Evolutionary conservation across 2,888 invertebrate species (phyloP).

Genomic region (Drosophila multiciliata): DNA sequence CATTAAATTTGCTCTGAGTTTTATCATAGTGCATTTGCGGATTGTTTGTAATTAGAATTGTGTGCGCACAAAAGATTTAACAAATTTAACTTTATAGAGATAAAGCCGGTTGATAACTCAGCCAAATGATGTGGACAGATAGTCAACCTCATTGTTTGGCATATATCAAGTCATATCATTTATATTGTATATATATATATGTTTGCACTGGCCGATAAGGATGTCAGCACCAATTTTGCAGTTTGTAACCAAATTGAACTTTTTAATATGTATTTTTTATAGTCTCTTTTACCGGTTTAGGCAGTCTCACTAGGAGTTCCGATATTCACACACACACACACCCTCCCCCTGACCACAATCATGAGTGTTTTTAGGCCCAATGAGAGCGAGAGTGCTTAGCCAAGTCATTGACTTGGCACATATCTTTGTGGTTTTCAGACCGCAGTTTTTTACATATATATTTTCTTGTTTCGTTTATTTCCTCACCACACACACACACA

Average conservation of each 20-base stretch:
- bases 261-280: slow-evolving; percentile 5
- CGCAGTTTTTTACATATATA: slow-evolving; percentile 46
- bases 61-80: slow-evolving; percentile 10
- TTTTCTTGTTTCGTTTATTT: slow-evolving; percentile 19
- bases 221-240: slow-evolving; percentile 29
- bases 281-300: slow-evolving; percentile 42
- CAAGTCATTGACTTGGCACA: slow-evolving; percentile 70
- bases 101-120: slow-evolving; percentile 20
- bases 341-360: neutral
- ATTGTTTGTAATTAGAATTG: slow-evolving; percentile 24
- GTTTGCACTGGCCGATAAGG: slow-evolving; percentile 31
- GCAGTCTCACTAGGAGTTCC: slow-evolving; percentile 20
- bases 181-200: neutral
- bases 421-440: slow-evolving; percentile 31
- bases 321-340: neutral
- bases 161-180: slow-evolving; percentile 18
- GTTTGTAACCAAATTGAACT: slow-evolving; percentile 11
- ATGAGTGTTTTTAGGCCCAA: slow-evolving; percentile 17
- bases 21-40: slow-evolving; percentile 2
- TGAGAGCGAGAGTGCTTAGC: slow-evolving; percentile 45
- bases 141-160: neutral
- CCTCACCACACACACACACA: slow-evolving; percentile 21
- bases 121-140: slow-evolving; percentile 27
- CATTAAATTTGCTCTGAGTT: neutral
- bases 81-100: slow-evolving; percentile 30